Base-by-base conservation (phyloP, 2,797 vertebrate genomes). In the Oreonectes daqikongensis region DNA sequence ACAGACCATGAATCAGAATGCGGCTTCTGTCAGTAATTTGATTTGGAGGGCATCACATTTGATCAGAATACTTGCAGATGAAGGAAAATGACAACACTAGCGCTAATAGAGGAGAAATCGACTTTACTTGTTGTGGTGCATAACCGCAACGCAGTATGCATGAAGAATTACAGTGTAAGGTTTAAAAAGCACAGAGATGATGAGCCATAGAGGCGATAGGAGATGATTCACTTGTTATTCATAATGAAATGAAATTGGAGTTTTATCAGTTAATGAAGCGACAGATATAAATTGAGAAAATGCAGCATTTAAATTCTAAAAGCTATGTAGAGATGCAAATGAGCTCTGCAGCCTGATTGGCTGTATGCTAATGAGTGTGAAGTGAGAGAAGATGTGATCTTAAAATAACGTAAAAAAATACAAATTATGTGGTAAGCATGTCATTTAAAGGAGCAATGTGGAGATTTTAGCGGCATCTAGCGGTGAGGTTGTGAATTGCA, bases 11-110 rank as follows among this genome's bases (percentile, higher is more conserved):
- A 24, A 77, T n/a, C 38, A 60, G 70, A 38, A 35, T 72, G 63
- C 7, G 52, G 60, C 69, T 84, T 26, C 22, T 40, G 55, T 35
- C 63, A 38, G 71, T 65, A 22, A 78, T 82, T 76, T 77, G 18
- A 82, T 84, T 72, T 80, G 68, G 63, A 69, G 55, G 42, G 6
- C 3, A 18, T 66, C 40, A 32, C 12, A 52, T 70, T 77, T 72
- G 59, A 80, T 72, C 28, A 35, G 74, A 42, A 63, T 79, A 68
- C 79, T 84, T 52, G 48, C 70, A 10, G 17, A 8, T 69, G 50
- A 69, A 82, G 79, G 84, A 71, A 76, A 64, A 61, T 28, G 24
- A 84, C 78, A 26, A 79, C 87, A 87, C 79, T 30, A 18, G 59
- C 46, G 26, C 42, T 63, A 74, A 64, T 48, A 14, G 35, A 72